Conservation (phyloP, 2,888 invertebrate genomes). For the Caenorhabditis wallacei region DNA sequence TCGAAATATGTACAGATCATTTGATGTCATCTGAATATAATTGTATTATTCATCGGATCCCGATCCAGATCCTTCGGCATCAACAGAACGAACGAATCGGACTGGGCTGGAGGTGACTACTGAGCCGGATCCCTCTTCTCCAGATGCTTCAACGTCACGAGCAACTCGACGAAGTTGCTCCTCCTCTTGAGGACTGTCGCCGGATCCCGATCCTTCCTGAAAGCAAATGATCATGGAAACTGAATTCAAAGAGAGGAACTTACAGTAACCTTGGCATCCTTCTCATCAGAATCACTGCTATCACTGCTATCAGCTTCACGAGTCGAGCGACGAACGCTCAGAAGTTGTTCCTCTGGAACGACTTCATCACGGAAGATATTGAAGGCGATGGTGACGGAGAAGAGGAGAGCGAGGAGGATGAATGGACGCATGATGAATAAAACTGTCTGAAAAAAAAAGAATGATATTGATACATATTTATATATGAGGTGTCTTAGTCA, state of each 20-base stretch:
- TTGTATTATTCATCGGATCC: slow-evolving; percentile 33
- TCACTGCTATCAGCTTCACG: slow-evolving; percentile 40
- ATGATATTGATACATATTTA: slow-evolving; percentile 26
- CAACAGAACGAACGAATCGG: slow-evolving; percentile 58
- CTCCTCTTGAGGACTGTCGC: slow-evolving; percentile 18
- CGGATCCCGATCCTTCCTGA: slow-evolving; percentile 64
- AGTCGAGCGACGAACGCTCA: slow-evolving; percentile 42
- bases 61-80: slow-evolving; percentile 60
- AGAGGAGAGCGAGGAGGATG: slow-evolving; percentile 57
- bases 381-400: slow-evolving; percentile 58
- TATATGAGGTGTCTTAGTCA: slow-evolving; percentile 41
- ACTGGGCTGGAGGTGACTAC: slow-evolving; percentile 42
- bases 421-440: slow-evolving; percentile 49
- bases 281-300: slow-evolving; percentile 55
- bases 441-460: background rate
- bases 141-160: slow-evolving; percentile 47
- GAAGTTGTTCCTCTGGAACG: slow-evolving; percentile 51
- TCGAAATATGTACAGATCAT: slow-evolving; percentile 57
- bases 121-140: slow-evolving; percentile 44
- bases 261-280: slow-evolving; percentile 39
- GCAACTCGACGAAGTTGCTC: slow-evolving; percentile 54
- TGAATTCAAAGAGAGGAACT: no score
- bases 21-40: background rate
- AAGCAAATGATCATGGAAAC: no score
- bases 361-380: slow-evolving; percentile 54